Evolutionary conservation across 2,113 vertebrate species (phyloP).

Genomic region (Lepisosteus osseus): DNA sequence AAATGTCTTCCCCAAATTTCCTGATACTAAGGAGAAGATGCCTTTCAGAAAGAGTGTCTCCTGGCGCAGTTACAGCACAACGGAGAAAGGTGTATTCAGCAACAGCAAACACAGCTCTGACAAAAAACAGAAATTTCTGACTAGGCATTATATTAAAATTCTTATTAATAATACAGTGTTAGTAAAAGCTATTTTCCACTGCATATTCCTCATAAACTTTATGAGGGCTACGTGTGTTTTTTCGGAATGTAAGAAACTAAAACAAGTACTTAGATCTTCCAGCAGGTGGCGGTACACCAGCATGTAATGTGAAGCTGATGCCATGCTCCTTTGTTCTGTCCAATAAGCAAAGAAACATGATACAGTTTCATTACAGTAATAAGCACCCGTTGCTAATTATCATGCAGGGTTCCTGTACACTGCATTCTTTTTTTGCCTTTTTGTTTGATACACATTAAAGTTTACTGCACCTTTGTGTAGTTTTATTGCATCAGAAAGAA

Average conservation of each 20-base stretch:
- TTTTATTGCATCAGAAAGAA: too few relatives aligned
- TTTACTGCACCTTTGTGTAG: background rate
- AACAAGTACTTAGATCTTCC: conserved; percentile 20
- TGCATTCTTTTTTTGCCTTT: background rate
- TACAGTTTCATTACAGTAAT: conserved; percentile 43
- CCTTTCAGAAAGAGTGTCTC: too few relatives aligned
- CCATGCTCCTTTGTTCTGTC: background rate
- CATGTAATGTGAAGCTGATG: conserved; percentile 29
- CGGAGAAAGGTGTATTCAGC: background rate
- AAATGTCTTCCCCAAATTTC: background rate
- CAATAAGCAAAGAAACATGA: conserved; percentile 47
- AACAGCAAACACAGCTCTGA: background rate
- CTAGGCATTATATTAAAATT: background rate
- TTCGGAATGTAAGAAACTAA: too few relatives aligned
- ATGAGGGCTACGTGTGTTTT: too few relatives aligned
- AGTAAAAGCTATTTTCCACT: too few relatives aligned
- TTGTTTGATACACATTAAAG: conserved; percentile 1
- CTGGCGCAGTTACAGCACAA: background rate
- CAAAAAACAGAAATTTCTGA: background rate
- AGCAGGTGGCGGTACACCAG: conserved; percentile 63
- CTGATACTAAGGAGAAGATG: background rate
- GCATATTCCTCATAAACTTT: too few relatives aligned
- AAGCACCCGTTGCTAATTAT: conserved; percentile 46
- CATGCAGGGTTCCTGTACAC: conserved; percentile 17
- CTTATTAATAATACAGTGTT: too few relatives aligned